Evolutionary conservation across 2,797 vertebrate species (phyloP).

Genomic region (Antrozous pallidus): DNA sequence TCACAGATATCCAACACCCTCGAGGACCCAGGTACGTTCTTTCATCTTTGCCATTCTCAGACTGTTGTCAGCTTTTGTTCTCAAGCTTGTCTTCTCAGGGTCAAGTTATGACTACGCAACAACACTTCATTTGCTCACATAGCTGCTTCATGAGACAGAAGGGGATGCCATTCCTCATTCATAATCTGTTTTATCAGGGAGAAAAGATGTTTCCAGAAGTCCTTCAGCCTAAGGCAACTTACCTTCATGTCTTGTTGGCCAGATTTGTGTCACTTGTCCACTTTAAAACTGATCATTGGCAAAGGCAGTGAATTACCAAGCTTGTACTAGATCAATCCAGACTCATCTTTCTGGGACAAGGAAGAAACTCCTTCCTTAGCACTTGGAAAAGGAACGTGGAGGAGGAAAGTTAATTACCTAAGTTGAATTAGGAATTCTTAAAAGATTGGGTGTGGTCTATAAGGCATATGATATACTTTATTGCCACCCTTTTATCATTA

Average conservation of each 20-base stretch:
- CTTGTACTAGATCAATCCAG: neutral
- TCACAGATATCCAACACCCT: neutral
- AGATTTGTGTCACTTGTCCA: neutral
- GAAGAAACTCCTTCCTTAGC: neutral
- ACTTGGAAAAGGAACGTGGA: neutral
- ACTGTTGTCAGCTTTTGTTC: neutral
- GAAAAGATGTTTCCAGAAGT: neutral
- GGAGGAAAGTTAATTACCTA: neutral
- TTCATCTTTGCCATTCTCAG: neutral
- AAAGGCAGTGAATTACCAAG: neutral
- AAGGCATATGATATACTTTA: neutral
- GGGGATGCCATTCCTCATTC: neutral
- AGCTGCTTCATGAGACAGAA: neutral
- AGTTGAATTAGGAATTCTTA: neutral
- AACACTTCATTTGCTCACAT: neutral
- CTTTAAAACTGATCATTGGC: neutral
- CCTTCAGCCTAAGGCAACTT: neutral
- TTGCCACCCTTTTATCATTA: neutral
- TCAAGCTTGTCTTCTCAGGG: neutral
- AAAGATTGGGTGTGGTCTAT: neutral
- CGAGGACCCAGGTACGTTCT: neutral
- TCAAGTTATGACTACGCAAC: neutral
- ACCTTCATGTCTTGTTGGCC: neutral
- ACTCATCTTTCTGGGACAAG: neutral
- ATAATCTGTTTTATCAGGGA: neutral